These are phyloP conservation scores for Bombus huntii DNA, from an alignment of 1,140 invertebrate species.

Conservation along the genomic window DNA sequence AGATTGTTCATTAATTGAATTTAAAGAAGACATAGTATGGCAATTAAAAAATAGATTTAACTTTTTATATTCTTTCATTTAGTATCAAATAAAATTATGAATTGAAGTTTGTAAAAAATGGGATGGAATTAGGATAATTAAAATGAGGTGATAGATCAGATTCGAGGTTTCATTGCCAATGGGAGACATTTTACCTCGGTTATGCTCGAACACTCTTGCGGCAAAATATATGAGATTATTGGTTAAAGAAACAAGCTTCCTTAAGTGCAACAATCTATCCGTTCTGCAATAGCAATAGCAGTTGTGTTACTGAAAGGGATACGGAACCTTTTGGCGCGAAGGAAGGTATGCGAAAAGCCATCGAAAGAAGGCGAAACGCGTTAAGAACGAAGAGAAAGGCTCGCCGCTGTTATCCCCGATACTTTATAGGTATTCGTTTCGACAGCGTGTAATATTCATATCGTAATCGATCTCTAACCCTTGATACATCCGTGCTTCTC, in stretches of 20 bases:
- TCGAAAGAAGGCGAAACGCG: constrained; percentile 28
- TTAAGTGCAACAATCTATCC: neutral
- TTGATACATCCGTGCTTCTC: neutral
- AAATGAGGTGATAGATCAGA: neutral
- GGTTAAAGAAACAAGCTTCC: neutral
- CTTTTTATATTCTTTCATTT: neutral
- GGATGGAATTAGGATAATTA: neutral
- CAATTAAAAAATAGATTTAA: no score
- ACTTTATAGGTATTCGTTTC: constrained; percentile 58
- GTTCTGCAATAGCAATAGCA: constrained; percentile 4
- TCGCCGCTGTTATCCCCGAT: constrained; percentile 49
- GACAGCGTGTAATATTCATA: constrained; percentile 56
- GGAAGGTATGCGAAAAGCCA: neutral
- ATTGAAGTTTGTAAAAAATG: neutral
- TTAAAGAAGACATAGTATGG: no score
- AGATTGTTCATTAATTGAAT: no score
- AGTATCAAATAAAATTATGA: no score
- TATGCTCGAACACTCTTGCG: neutral
- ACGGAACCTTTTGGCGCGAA: neutral
- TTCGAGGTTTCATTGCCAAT: neutral
- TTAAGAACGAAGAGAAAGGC: constrained; percentile 22
- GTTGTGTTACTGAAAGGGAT: neutral
- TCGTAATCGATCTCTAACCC: constrained; percentile 34
- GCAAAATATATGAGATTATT: neutral
- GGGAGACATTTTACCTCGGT: neutral